Percentiles rank a stretch among this genome's conserved stretches.
Conservation (phyloP, 2,113 vertebrate species). For the Gyps fulvus region DNA sequence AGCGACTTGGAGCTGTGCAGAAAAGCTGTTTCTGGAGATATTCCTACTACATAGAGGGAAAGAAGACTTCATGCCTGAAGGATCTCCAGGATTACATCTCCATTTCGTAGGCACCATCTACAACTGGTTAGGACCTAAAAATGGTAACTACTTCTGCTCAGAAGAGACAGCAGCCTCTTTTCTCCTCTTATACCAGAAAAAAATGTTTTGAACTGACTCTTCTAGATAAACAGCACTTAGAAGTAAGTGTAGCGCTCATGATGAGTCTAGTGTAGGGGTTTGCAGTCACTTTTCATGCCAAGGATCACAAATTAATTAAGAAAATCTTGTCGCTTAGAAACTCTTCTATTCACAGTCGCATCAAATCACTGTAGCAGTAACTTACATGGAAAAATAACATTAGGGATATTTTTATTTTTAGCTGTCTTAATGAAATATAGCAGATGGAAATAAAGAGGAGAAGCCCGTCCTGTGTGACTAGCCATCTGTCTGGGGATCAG, state of each 20-base stretch:
- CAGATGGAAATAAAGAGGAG: conserved; percentile 64
- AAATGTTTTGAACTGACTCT: not conserved
- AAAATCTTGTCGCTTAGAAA: conserved; percentile 44
- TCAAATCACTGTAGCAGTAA: conserved; percentile 14
- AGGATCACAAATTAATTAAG: conserved; percentile 42
- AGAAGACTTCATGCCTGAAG: not conserved
- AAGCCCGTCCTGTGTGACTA: conserved; percentile 22
- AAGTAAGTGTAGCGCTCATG: not conserved
- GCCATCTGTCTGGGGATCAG: conserved; percentile 62
- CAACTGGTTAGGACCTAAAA: not conserved
- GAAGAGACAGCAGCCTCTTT: not conserved
- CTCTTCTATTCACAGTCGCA: not conserved
- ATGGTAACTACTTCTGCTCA: not conserved
- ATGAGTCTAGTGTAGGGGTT: conserved; percentile 19
- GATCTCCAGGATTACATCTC: not conserved
- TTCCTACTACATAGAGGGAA: not conserved
- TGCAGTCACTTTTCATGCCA: not conserved
- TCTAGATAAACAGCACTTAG: not conserved
- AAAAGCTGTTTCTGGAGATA: not conserved
- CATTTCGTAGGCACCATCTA: not conserved
- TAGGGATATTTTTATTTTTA: conserved; percentile 56
- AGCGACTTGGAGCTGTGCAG: not conserved
- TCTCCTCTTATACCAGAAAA: not conserved
- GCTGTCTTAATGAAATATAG: conserved; percentile 58
- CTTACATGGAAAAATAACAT: conserved; percentile 50